Evolutionary conservation across 2,797 vertebrate species (phyloP).

Genomic region (Lepus oiostolus): DNA sequence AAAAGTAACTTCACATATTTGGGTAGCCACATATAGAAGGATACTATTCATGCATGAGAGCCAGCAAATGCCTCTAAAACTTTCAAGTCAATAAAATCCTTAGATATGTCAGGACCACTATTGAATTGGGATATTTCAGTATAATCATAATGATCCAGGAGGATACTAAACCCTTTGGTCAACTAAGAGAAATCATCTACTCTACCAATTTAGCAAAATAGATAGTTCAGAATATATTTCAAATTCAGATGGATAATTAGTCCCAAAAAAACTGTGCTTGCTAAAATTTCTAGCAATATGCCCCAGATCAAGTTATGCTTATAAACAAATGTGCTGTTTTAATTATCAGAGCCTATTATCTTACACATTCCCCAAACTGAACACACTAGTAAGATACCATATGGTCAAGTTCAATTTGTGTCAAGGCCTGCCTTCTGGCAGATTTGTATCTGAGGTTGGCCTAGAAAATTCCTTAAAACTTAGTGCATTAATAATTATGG

Average conservation of each 20-base stretch:
- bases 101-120: neutral
- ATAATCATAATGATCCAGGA: neutral
- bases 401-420: slow-evolving; percentile 72
- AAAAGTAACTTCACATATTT: slow-evolving; percentile 20
- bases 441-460: slow-evolving; percentile 64
- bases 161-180: neutral
- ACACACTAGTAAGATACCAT: slow-evolving; percentile 32
- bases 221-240: slow-evolving; percentile 63
- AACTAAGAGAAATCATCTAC: slow-evolving; percentile 37
- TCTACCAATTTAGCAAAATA: neutral
- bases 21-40: neutral
- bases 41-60: neutral
- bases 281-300: slow-evolving; percentile 67
- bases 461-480: slow-evolving; percentile 65
- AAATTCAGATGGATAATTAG: slow-evolving; percentile 75
- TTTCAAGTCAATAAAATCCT: neutral
- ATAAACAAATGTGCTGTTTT: slow-evolving; percentile 78
- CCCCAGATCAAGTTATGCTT: slow-evolving; percentile 69
- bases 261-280: slow-evolving; percentile 71
- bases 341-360: slow-evolving; percentile 74
- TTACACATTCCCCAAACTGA: slow-evolving; percentile 77
- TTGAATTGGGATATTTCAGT: neutral
- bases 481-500: slow-evolving; percentile 26
- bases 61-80: slow-evolving; percentile 21
- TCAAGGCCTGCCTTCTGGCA: slow-evolving; percentile 74